A percentile compares a stretch with the other conserved stretches of the same genome.
These are phyloP conservation scores for Aphrophora alni DNA, from an alignment of 2,888 invertebrate genomes.

Conservation along the genomic window DNA sequence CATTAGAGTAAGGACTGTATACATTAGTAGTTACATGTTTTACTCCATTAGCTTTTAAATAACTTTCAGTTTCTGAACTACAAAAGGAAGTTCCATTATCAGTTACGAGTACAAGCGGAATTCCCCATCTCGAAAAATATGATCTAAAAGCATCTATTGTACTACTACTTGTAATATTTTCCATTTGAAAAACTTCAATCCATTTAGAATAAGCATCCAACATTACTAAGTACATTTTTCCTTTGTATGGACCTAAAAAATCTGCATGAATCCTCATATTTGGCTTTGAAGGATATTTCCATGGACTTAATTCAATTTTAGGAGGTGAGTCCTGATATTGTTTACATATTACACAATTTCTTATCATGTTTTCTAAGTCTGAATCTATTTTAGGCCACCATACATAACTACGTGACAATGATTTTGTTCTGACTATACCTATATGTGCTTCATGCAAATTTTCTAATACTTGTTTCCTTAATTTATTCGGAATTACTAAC, in stretches of 20 bases:
- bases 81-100: constrained; percentile 25
- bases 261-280: constrained; percentile 28
- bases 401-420: constrained; percentile 26
- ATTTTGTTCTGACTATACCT: neutral
- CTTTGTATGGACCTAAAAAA: constrained; percentile 10
- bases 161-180: no score
- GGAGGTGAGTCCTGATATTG: constrained; percentile 40
- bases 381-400: constrained; percentile 28
- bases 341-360: constrained; percentile 36
- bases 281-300: constrained; percentile 11
- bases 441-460: constrained; percentile 14
- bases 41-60: constrained; percentile 21
- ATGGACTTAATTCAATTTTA: constrained; percentile 42
- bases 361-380: constrained; percentile 26
- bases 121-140: constrained; percentile 12
- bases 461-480: constrained; percentile 8
- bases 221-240: constrained; percentile 27
- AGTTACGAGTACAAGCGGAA: constrained; percentile 10
- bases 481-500: constrained; percentile 15
- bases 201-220: constrained; percentile 41
- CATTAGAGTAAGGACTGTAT: no score
- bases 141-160: neutral
- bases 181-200: constrained; percentile 35
- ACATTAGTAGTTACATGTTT: neutral
- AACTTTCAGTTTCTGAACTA: constrained; percentile 24